A percentile compares a stretch with the other conserved stretches of the same genome.
Conservation (phyloP, 2,888 invertebrate species). For the Coremacera marginata region DNA sequence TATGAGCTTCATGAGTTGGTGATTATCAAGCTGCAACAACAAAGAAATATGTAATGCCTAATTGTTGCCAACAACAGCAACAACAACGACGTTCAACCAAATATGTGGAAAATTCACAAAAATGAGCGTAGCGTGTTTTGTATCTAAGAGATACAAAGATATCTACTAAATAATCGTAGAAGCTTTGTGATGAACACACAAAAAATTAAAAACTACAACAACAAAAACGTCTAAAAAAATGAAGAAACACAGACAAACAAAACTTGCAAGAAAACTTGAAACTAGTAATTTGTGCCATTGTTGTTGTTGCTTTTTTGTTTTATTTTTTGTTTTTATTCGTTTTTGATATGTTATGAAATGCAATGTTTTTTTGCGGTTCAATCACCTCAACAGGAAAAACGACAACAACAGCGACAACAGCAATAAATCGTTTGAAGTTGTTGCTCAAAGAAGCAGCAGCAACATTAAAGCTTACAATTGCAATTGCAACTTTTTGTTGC, state of each 20-base stretch:
- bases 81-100: neutral
- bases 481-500: constrained; percentile 1
- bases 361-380: constrained; percentile 13
- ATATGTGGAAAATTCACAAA: neutral
- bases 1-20: neutral
- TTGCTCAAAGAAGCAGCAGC: neutral
- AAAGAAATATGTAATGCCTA: neutral
- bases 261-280: neutral
- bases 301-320: neutral
- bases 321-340: neutral
- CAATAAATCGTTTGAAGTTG: neutral
- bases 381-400: neutral
- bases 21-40: neutral
- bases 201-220: neutral
- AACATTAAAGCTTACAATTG: neutral
- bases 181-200: neutral
- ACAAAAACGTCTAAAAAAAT: neutral
- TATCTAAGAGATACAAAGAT: neutral
- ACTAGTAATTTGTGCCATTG: neutral
- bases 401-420: constrained; percentile 1
- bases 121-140: neutral
- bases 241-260: neutral
- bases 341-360: constrained; percentile 14
- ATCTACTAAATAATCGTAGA: neutral
- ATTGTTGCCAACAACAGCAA: neutral